Evolutionary conservation across 2,113 vertebrate genomes (phyloP), one percentile per base, ranked within the genome.

Genomic region (Melanostigma gelatinosum): DNA sequence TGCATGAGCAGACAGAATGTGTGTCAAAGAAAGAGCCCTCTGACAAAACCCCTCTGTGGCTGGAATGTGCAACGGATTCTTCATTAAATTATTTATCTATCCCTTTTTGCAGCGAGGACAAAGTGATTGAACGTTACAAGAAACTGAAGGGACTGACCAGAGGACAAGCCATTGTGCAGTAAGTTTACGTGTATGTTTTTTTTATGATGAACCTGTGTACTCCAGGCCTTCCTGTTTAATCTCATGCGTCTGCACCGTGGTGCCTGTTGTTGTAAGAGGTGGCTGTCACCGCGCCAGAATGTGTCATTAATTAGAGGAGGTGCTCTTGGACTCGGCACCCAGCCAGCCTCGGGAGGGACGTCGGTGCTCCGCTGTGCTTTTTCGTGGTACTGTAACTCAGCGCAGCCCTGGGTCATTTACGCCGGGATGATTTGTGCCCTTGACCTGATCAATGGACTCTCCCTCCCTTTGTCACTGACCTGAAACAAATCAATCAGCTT

Each of bases 161-260:
- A 93, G 98, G 98, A 92, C 97, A 98, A 93, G 97, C 97, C 46
- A 97, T 99, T 82, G 96, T 99, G 84, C 95, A 95, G 98, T 99
- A 96, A 98, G 98, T 97, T 87, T 76, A 62, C 6, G 7, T 48
- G 1, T 42, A 1, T 36, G 8, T 57, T 38, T 27, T 58, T 15
- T 64, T 40, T 84, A 63, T 24, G 0, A 52, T 67, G 32, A 48
- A 67, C 62, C 6, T 78, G 42, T 64, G 46, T 81, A 36, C 2
- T 2, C 16, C 54, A 77, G 58, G 6, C 29, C 12, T 68, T 64
- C 24, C 42, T 66, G 57, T 78, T 82, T 44, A 46, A 54, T 40
- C 34, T 34, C 44, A 20, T 40, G 8, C 72, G 62, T 75, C 46
- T 72, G 69, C 32, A 40, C 60, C 52, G 55, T 66, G 36, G 34